Evolutionary conservation across 2,797 vertebrate species (phyloP), one percentile per base, ranked within the genome.

Genomic region (Pogoniulus pusillus): DNA sequence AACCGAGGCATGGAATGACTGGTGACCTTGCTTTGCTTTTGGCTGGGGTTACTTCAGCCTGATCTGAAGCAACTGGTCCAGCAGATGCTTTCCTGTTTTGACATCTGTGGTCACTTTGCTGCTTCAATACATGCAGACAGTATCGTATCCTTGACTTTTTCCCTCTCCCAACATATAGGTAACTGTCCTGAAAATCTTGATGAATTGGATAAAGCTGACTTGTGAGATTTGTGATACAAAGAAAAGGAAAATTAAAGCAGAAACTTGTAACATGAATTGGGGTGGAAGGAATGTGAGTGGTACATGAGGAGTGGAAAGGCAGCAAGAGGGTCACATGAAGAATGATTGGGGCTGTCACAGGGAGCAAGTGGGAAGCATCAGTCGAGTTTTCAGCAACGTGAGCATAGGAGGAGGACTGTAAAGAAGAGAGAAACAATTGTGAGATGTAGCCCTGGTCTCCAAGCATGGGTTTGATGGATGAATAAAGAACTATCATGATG

Each of bases 11-110:
- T 14, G 6, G 37, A 15, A 41, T 83, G 85, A 45, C 49, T 32
- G 55, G 66, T 94, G 87, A 93, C 84, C 85, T 91, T 82, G 53
- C 35, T 71, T 91, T 91, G 66, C 62, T 82, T 91, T 94, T 93
- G 82, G 89, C 78, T 69, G 73, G 32, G 37, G 32, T 70, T 94
- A 83, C 85, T 93, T 91, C 82, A 93, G 73, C 54, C 58, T 76
- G 69, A 24, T 57, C 69, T 62, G 79, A 72, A 49, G 47, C 47
- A 49, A 54, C 65, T 57, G 26, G 63, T 59, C 72, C 83, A 32
- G 65, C 71, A 58, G 78, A 64, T 0, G 1, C 68, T 91, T 94
- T 93, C 89, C 90, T 96, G 94, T 84, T 93, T 92, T 90, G 89
- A 94, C 90, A 92, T 58, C 30, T 65, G 26, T 62, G 63, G 47